A percentile compares a stretch with the other conserved stretches of the same genome.
Conservation (phyloP, 1,140 invertebrate species). For the Protaetia brevitarsis region DNA sequence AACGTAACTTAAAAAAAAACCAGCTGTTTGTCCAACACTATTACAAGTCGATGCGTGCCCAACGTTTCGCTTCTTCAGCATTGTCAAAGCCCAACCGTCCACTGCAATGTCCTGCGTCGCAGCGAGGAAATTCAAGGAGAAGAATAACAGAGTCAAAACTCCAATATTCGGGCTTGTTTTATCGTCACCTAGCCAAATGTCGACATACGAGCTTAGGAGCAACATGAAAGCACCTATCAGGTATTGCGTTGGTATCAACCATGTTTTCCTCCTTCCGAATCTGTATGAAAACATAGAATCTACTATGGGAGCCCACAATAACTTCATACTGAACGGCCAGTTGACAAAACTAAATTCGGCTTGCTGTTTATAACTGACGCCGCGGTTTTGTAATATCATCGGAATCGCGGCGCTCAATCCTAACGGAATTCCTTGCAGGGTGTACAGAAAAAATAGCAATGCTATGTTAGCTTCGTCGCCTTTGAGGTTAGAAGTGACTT, state of each 20-base stretch:
- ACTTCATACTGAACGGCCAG: conserved; percentile 97
- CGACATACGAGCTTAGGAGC: conserved; percentile 70
- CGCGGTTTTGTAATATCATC: conserved; percentile 89
- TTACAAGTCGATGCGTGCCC: conserved; percentile 99
- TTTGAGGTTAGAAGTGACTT: conserved; percentile 29
- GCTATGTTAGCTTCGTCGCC: conserved; percentile 77
- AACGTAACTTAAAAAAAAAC: conserved; percentile 96
- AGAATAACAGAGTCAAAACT: conserved; percentile 82
- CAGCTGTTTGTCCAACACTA: conserved; percentile 96
- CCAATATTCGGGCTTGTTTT: conserved; percentile 70
- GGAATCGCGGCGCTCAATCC: conserved; percentile 92
- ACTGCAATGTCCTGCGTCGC: conserved; percentile 99
- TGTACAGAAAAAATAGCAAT: conserved; percentile 86
- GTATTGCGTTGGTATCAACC: conserved; percentile 93
- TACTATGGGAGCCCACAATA: conserved; percentile 97
- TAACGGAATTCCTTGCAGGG: conserved; percentile 94
- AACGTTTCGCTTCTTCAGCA: conserved; percentile 94
- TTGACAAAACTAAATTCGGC: conserved; percentile 97
- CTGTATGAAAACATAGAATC: conserved; percentile 81
- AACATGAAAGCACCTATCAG: conserved; percentile 83
- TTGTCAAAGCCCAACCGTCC: conserved; percentile 99
- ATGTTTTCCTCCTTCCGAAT: conserved; percentile 94
- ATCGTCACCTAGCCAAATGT: conserved; percentile 70
- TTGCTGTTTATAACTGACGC: conserved; percentile 88
- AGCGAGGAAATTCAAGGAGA: conserved; percentile 91